Base-by-base conservation (phyloP, 2,888 invertebrate genomes). In the Argynnis bischoffii region DNA sequence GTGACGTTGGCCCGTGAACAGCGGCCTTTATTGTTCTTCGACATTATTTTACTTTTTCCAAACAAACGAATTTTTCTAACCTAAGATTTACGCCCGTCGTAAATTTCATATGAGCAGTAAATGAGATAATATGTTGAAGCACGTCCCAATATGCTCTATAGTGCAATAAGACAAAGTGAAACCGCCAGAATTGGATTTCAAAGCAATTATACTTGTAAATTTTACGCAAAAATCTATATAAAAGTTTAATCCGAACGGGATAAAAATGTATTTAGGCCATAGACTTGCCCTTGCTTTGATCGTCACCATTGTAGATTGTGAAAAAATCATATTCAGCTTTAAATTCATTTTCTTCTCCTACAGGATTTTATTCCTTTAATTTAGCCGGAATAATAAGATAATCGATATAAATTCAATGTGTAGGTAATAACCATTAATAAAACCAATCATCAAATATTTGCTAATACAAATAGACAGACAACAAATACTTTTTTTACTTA, bases 41-140 rank as follows among this genome's bases (percentile, higher is more conserved):
- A 70, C 68, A 70, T 60, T 65, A 66, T 69, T 70, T 72, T 66
- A 70, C 67, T 70, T 66, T 70, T 70, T 53, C 21, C 47, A 69
- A 63, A 63, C 56, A 65, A 65, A 60, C 50, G 48, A 59, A 51
- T 61, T 65, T 50, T 60, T 65, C 21, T 48, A 31, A 47, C 15
- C n/a, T 57, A 65, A 65, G 53, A 65, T 54, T 59, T 65, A 59
- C 47, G 54, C 31, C 26, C 13, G 53, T 47, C 59, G 59, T 59
- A 59, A 59, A 65, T 65, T 53, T 65, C 31, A 54, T 65, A 53
- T 21, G 26, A 60, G 53, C 54, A 66, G 59, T 60, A 55, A 64
- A 61, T 63, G 60, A 66, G 41, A 64, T 59, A 55, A 64, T 59
- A 55, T 66, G 63, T 64, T 61, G 54, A 54, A 60, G 54, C 51